A percentile compares a stretch with the other conserved stretches of the same genome.
phyloP scores from a whole-genome alignment of 2,797 vertebrate species.

The Discoglossus pictus region DNA sequence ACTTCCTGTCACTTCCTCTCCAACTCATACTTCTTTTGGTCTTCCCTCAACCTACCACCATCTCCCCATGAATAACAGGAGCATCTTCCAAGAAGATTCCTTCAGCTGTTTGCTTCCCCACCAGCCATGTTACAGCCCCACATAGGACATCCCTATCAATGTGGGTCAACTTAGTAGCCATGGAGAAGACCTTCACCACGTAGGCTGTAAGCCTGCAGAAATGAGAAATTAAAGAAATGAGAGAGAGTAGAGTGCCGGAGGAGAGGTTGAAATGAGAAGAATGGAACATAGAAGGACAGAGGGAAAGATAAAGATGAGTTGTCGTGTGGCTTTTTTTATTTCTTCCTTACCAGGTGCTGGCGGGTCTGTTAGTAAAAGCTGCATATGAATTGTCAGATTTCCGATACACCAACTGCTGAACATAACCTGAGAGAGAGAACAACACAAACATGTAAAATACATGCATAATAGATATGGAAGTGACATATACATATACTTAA shows the following conservation, averaged over 20 bases:
- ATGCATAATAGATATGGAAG: too few relatives aligned
- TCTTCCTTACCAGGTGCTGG: slow-evolving; percentile 82
- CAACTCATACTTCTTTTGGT: too few relatives aligned
- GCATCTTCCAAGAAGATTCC: slow-evolving; percentile 69
- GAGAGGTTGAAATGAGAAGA: too few relatives aligned
- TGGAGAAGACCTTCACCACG: slow-evolving; percentile 71
- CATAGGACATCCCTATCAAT: slow-evolving; percentile 61
- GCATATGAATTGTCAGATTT: slow-evolving; percentile 71
- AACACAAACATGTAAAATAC: too few relatives aligned
- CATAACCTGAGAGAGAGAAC: slow-evolving; percentile 73
- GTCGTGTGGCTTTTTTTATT: too few relatives aligned
- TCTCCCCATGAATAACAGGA: slow-evolving; percentile 55
- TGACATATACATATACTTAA: too few relatives aligned
- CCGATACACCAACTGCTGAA: slow-evolving; percentile 72
- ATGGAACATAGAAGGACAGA: background rate
- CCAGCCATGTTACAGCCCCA: slow-evolving; percentile 66
- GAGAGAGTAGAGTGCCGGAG: background rate
- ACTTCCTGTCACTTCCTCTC: too few relatives aligned
- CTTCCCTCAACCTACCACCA: slow-evolving; percentile 55
- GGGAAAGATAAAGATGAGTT: too few relatives aligned
- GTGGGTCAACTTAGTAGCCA: slow-evolving; percentile 60
- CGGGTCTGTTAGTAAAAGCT: background rate
- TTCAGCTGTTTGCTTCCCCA: slow-evolving; percentile 50
- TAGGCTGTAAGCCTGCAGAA: slow-evolving; percentile 74
- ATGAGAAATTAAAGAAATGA: background rate